phyloP scores from a whole-genome alignment of 2,113 vertebrate species.

The Elephantulus edwardii region DNA sequence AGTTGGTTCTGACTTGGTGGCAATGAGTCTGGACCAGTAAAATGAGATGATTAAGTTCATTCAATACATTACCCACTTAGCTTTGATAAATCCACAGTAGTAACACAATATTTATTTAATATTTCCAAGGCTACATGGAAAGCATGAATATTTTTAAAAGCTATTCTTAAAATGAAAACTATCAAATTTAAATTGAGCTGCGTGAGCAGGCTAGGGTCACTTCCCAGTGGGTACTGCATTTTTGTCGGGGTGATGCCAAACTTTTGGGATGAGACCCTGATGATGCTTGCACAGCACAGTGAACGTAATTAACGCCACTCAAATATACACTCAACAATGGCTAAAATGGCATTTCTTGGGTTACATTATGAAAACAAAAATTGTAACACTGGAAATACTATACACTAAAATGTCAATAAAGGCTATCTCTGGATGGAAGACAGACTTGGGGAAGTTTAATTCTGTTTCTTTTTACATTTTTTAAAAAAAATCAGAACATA shows the following conservation, averaged over 20 bases:
- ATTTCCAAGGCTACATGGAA: constrained; percentile 8
- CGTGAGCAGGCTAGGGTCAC: background rate
- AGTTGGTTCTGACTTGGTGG: too few species aligned
- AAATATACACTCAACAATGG: background rate
- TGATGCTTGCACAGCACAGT: background rate
- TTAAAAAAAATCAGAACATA: background rate
- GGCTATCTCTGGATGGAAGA: constrained; percentile 1
- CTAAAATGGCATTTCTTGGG: background rate
- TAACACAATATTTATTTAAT: constrained; percentile 12
- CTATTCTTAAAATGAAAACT: background rate
- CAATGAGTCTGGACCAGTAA: too few species aligned
- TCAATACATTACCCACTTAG: background rate
- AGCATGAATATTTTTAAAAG: background rate
- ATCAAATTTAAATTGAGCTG: background rate
- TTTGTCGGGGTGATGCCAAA: background rate
- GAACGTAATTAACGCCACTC: background rate
- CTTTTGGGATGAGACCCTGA: background rate
- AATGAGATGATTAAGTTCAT: background rate
- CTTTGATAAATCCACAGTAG: background rate
- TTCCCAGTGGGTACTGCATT: background rate
- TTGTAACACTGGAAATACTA: background rate
- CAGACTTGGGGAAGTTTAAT: too few species aligned
- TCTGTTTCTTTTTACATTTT: background rate
- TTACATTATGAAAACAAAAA: too few species aligned
- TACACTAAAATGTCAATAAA: constrained; percentile 15